Evolutionary conservation across 2,113 vertebrate genomes (phyloP).

Genomic region (Elachura formosa): DNA sequence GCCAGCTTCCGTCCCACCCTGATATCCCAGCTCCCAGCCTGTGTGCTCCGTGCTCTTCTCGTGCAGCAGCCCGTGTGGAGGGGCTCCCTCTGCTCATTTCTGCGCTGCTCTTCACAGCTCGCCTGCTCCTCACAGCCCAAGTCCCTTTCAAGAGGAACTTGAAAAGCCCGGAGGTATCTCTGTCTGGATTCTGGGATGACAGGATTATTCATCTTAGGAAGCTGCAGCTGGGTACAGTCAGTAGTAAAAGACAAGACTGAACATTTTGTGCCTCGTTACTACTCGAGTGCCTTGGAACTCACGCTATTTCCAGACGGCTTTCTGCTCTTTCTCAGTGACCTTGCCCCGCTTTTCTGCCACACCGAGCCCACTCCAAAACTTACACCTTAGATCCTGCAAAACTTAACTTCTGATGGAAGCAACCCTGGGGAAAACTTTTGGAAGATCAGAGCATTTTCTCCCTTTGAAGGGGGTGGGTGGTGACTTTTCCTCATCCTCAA

Average conservation of each 20-base stretch:
- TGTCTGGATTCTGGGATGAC: not conserved
- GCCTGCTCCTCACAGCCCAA: not conserved
- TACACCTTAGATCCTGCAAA: not conserved
- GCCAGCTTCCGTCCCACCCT: not conserved
- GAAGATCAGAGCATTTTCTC: not conserved
- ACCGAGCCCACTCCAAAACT: not conserved
- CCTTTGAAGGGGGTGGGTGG: not conserved
- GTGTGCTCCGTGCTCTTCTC: not conserved
- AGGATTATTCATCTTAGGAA: constrained; percentile 9
- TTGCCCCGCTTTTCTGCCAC: not conserved
- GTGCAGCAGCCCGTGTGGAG: fast-evolving
- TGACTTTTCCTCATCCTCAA: not conserved
- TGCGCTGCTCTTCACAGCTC: not conserved
- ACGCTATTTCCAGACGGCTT: not conserved
- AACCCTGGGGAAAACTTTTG: not conserved
- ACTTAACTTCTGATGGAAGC: not conserved
- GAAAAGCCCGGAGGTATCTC: not conserved
- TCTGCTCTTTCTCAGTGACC: not conserved
- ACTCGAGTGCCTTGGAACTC: not conserved
- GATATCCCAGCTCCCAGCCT: fast-evolving
- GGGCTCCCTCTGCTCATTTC: not conserved
- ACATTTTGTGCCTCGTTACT: constrained; percentile 29
- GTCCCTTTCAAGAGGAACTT: not conserved
- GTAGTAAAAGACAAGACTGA: not conserved
- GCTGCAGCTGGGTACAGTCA: not conserved